phyloP scores from a whole-genome alignment of 2,888 invertebrate species.

The Rugalucina vietnamica region DNA sequence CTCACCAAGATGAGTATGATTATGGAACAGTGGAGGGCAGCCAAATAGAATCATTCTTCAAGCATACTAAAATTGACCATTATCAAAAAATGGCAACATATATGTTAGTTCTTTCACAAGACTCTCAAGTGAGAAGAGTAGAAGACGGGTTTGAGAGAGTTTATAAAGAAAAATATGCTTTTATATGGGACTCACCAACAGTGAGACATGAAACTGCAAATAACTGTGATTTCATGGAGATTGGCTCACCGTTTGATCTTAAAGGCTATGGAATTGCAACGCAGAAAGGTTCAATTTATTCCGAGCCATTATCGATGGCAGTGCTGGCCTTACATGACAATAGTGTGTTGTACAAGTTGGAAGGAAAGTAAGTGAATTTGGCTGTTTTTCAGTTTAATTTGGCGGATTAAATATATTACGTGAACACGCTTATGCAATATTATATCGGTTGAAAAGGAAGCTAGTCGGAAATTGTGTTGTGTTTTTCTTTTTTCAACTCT shows the following conservation, averaged over 20 bases:
- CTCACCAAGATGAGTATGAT: slow-evolving; percentile 74
- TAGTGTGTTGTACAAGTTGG: slow-evolving; percentile 74
- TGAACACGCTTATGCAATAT: too few species aligned
- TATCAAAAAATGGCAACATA: slow-evolving; percentile 78
- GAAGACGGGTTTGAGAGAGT: slow-evolving; percentile 75
- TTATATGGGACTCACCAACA: slow-evolving; percentile 82
- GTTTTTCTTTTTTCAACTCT: too few species aligned
- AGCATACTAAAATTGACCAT: slow-evolving; percentile 74
- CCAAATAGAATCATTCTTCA: slow-evolving; percentile 79
- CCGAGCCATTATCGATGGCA: slow-evolving; percentile 75
- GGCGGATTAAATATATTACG: too few species aligned
- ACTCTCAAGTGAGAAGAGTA: slow-evolving; percentile 72
- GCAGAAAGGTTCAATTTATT: slow-evolving; percentile 73
- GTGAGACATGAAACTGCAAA: slow-evolving; percentile 75
- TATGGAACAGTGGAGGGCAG: slow-evolving; percentile 80
- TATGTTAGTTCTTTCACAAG: slow-evolving; percentile 72
- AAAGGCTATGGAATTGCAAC: slow-evolving; percentile 80
- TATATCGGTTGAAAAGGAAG: too few species aligned
- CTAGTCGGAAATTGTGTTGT: too few species aligned
- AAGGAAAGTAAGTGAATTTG: slow-evolving; percentile 76
- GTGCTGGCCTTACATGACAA: slow-evolving; percentile 76
- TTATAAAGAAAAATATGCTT: slow-evolving; percentile 77
- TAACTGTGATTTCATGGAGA: slow-evolving; percentile 78
- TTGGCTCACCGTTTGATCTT: slow-evolving; percentile 79
- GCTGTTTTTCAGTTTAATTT: too few species aligned